Base-by-base conservation (phyloP, 2,113 vertebrate species). In the Sebastes fasciatus region DNA sequence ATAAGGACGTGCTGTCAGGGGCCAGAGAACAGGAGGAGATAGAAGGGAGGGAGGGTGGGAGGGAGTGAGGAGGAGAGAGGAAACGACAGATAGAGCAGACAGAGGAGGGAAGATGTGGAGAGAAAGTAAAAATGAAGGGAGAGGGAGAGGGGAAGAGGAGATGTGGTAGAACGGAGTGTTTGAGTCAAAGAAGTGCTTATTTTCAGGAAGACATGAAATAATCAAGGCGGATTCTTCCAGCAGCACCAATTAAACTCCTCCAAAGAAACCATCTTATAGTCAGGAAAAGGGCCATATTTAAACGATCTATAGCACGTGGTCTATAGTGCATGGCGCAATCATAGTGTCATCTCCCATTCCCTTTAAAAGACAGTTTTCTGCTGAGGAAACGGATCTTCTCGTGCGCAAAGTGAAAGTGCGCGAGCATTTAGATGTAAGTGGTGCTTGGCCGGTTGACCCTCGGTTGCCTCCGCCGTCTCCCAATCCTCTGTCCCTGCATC, bases 1-100 rank as follows among this genome's bases (percentile, higher is more conserved):
- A 88, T 93, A 91, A 93, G 84, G 72, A 90, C 85, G 78, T 82
- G 65, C 72, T 78, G 79, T 65, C 68, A 72, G 77, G 86, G 80
- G 74, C 72, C 48, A 69, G 69, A 82, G 84, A 79, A 91, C 72
- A 63, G 62, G 63, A 26, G 55, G 63, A 57, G 51, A 85, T 68
- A 68, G 76, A 26, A 58, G 62, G 74, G 21, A 58, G 23, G 23
- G 71, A 63, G 23, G 23, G 23, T 23, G 3, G 51, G 16, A n/a
- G 19, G 54, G 9, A 21, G 54, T 1, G 26, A 26, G 74, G 52
- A n/a, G 13, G 60, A 52, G 45, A 67, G 60, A 34, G 57, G 52
- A 16, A 68, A 64, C 0, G 4, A 23, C 23, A 19, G 63, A 45
- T 17, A 79, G 71, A 79, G 78, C 34, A 23, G 49, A 43, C 61